Conservation (phyloP, 2,797 vertebrate species). For the Manis pentadactyla region DNA sequence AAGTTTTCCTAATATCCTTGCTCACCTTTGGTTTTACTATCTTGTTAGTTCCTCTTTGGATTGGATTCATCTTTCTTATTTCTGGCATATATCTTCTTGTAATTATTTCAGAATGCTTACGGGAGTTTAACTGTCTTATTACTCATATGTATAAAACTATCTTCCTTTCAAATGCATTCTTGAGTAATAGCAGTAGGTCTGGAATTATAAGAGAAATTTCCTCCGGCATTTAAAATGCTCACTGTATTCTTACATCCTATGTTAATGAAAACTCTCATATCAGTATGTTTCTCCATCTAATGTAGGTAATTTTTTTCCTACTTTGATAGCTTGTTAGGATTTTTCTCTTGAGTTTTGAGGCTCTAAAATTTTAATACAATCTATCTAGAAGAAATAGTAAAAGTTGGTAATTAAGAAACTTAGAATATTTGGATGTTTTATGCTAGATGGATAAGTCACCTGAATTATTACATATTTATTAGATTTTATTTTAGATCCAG, state of each 20-base stretch:
- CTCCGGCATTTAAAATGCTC: neutral
- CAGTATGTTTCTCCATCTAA: neutral
- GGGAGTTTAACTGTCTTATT: neutral
- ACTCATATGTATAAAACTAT: neutral
- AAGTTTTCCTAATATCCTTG: neutral
- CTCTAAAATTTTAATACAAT: neutral
- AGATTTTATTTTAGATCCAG: neutral
- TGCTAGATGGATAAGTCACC: neutral
- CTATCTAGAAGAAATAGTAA: neutral
- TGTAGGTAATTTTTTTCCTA: neutral
- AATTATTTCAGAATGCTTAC: neutral
- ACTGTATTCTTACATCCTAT: neutral
- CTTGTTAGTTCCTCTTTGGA: neutral
- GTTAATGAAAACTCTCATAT: neutral
- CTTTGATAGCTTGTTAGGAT: neutral
- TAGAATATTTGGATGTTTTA: neutral
- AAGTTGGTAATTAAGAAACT: neutral
- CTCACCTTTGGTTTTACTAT: neutral
- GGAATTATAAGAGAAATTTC: conserved; percentile 2
- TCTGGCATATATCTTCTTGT: neutral
- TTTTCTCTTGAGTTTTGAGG: neutral
- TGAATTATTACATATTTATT: neutral
- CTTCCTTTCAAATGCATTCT: neutral
- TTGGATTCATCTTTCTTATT: neutral
- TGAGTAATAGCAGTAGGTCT: neutral